Conservation (phyloP, 2,888 invertebrate genomes). For the Archaeoteleia sp. region DNA sequence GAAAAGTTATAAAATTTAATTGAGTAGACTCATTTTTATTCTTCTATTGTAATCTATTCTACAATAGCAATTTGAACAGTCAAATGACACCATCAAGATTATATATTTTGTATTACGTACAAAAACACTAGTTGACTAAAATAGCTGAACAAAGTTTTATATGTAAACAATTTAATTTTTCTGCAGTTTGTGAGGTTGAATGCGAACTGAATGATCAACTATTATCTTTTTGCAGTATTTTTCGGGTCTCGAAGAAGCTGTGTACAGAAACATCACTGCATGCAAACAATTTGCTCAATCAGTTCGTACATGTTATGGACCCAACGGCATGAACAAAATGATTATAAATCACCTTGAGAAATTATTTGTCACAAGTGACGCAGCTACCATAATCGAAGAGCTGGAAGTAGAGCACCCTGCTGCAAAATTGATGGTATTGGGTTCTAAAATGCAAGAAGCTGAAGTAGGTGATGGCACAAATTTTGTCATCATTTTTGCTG, state of each 20-base stretch:
- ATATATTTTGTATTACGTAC: too few relatives aligned
- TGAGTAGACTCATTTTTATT: too few relatives aligned
- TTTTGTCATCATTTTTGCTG: slow-evolving; percentile 96
- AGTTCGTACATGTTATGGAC: slow-evolving; percentile 96
- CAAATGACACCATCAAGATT: too few relatives aligned
- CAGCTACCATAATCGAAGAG: slow-evolving; percentile 97
- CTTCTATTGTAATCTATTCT: too few relatives aligned
- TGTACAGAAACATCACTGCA: slow-evolving; percentile 94
- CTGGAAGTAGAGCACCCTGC: slow-evolving; percentile 99
- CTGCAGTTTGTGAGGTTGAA: neutral
- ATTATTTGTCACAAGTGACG: slow-evolving; percentile 99
- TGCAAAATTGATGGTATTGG: slow-evolving; percentile 95
- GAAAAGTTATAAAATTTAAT: too few relatives aligned
- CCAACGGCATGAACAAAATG: slow-evolving; percentile 99
- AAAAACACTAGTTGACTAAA: too few relatives aligned
- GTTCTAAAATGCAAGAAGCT: slow-evolving; percentile 98
- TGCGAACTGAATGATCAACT: neutral
- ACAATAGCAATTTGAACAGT: too few relatives aligned
- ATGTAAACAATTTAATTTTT: neutral
- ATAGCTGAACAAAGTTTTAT: too few relatives aligned
- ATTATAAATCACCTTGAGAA: slow-evolving; percentile 99
- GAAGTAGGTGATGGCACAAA: slow-evolving; percentile 99
- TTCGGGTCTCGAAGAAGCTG: slow-evolving; percentile 96
- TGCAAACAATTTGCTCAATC: slow-evolving; percentile 97
- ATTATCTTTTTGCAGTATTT: slow-evolving; percentile 61